Base-by-base conservation (phyloP, 2,797 vertebrate species). In the Steatocranus sp. region DNA sequence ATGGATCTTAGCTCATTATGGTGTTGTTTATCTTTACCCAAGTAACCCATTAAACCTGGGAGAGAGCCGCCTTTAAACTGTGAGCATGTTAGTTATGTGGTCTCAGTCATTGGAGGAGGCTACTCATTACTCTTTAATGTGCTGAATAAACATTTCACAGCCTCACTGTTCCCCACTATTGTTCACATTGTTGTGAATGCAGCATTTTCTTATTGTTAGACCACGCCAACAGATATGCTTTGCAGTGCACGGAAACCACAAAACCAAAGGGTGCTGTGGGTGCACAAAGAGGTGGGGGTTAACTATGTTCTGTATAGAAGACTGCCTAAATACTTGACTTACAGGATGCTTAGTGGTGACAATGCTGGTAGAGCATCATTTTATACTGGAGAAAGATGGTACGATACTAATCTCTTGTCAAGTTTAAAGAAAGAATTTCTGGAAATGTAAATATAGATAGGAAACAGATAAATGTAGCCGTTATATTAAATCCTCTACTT, bases 41-140 rank as follows among this genome's bases (percentile, higher is more conserved):
- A 93, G 91, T 92, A 95, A 94, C 74, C 92, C 92, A 94, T 95
- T 95, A 95, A 93, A 93, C 81, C 88, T 83, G 43, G 84, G 86
- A 90, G 89, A 87, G 88, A 84, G 88, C 6, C 91, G 86, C 76
- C 85, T 91, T 91, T 93, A 90, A 63, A 93, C 91, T 89, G 84
- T 77, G 89, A 89, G 88, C 90, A 86, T 92, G 94, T 91, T 93
- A 80, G 93, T 92, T 93, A 93, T 92, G 92, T 92, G 92, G 85
- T 87, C 91, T 95, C 93, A 93, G 94, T 95, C 95, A 94, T 91
- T 80, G 89, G 90, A 93, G 86, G 92, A 92, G 88, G 91, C 88
- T 89, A 91, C 93, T 95, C 95, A 96, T 95, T 94, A 94, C 93
- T 93, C 94, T 94, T 95, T 95, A 95, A 96, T 94, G 90, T 96